phyloP scores from a whole-genome alignment of 1,140 invertebrate species.

The Paramacrobiotus metropolitanus region DNA sequence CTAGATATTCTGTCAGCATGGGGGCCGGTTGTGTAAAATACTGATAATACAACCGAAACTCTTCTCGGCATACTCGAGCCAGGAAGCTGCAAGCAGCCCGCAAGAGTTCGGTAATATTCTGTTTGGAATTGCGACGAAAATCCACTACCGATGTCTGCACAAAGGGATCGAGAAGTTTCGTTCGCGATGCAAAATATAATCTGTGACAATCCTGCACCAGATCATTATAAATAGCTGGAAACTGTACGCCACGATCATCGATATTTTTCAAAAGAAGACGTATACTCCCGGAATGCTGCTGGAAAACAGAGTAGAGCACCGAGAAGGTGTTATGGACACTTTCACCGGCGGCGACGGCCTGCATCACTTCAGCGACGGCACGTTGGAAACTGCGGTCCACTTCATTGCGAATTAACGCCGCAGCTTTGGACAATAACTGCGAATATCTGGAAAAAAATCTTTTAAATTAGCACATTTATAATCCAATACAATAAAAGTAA shows the following conservation, averaged over 20 bases:
- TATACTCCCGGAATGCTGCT: not conserved
- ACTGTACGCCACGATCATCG: not conserved
- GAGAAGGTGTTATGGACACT: not conserved
- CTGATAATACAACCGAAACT: constrained; percentile 62
- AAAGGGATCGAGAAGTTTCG: not conserved
- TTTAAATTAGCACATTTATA: too few relatives aligned
- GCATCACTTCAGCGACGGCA: not conserved
- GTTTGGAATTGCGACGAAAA: not conserved
- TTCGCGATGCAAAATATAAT: not conserved
- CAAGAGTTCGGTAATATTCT: constrained; percentile 18
- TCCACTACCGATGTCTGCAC: not conserved
- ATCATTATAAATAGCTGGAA: not conserved
- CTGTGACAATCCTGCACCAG: not conserved
- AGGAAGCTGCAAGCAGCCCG: constrained; percentile 64
- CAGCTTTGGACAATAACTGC: not conserved
- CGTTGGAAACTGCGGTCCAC: not conserved
- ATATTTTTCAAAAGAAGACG: not conserved
- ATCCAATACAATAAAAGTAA: too few relatives aligned
- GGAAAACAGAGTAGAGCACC: not conserved
- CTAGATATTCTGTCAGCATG: constrained; percentile 40
- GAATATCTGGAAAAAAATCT: not conserved
- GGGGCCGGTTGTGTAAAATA: constrained; percentile 47
- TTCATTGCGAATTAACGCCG: not conserved
- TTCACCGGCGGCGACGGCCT: not conserved
- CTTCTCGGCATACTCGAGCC: constrained; percentile 72